phyloP scores from a whole-genome alignment of 30 jellyfish, hydroid and myxozoan species.

The Hydra vulgaris region DNA sequence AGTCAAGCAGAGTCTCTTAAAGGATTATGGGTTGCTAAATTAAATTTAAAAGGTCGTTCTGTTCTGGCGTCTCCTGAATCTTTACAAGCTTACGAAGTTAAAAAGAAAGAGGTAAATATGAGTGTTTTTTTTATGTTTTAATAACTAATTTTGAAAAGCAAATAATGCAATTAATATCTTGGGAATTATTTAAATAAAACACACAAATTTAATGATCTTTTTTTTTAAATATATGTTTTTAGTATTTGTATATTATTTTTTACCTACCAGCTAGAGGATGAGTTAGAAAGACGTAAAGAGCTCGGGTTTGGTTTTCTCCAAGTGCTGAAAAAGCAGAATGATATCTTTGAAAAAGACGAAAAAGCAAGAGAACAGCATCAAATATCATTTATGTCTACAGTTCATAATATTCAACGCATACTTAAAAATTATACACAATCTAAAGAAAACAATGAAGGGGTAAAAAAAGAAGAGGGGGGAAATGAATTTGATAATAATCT shows the following conservation, averaged over 20 bases:
- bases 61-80: constrained; percentile 73
- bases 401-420: constrained; percentile 60
- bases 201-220: no score
- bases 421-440: constrained; percentile 16
- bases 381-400: constrained; percentile 80
- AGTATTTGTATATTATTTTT: no score
- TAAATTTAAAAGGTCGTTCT: constrained; percentile 67
- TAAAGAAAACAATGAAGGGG: neutral
- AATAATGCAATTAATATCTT: no score
- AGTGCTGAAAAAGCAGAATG: constrained; percentile 45
- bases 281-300: constrained; percentile 76
- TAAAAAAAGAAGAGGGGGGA: no score
- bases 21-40: constrained; percentile 89
- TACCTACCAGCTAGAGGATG: constrained; percentile 72
- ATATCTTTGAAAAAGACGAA: constrained; percentile 47
- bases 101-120: constrained; percentile 50
- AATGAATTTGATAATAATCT: neutral
- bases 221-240: no score
- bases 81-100: constrained; percentile 55
- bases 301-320: constrained; percentile 50
- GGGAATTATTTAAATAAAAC: no score
- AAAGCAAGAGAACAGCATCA: constrained; percentile 70
- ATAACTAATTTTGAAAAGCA: no score
- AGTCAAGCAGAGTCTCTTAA: constrained; percentile 89
- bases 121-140: no score